Base-by-base conservation (phyloP, 2,113 vertebrate species). In the Morone chrysops region DNA sequence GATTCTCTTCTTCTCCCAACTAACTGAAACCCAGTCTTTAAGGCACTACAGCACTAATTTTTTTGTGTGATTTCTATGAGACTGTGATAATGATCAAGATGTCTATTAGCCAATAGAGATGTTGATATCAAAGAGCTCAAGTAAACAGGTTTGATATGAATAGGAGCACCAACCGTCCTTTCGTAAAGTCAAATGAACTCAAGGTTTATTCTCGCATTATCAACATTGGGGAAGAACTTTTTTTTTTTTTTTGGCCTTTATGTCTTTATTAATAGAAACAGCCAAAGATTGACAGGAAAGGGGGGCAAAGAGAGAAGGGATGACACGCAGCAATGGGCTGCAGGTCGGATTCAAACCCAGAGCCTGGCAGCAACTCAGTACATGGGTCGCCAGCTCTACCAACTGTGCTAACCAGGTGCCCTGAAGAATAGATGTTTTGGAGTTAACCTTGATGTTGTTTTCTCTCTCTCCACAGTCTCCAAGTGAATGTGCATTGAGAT, bases 361-460 rank as follows among this genome's bases (percentile, higher is more conserved):
- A 25, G 25, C 25, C 25, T 25, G 25, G 25, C 25, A 25, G 25
- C 25, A 25, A 25, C 25, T 25, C 25, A 25, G 25, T 25, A 25
- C 25, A 25, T 25, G 25, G 25, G 25, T 25, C 25, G 25, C 25
- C 25, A 25, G 25, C 25, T 25, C 25, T 25, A 25, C 25, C 25
- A 25, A 25, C 25, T 25, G 25, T 1, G 25, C 25, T 25, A 25
- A 25, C 25, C 25, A 25, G 25, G 25, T 1, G 25, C 25, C 25
- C 25, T 25, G 25, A 25, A 25, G 57, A 85, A 84, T 20, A 47
- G 40, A 65, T 74, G 75, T 68, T 76, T 75, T 82, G 22, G 76
- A 72, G 67, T 57, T 87, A 17, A 80, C 75, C 70, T 82, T 85
- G 72, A 69, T 71, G 77, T 75, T 65, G 4, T 4, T 16, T 62